A percentile compares a stretch with the other conserved stretches of the same genome.
These are phyloP conservation scores for Nomada lathburiana DNA, from an alignment of 2,888 invertebrate genomes.

Conservation along the genomic window DNA sequence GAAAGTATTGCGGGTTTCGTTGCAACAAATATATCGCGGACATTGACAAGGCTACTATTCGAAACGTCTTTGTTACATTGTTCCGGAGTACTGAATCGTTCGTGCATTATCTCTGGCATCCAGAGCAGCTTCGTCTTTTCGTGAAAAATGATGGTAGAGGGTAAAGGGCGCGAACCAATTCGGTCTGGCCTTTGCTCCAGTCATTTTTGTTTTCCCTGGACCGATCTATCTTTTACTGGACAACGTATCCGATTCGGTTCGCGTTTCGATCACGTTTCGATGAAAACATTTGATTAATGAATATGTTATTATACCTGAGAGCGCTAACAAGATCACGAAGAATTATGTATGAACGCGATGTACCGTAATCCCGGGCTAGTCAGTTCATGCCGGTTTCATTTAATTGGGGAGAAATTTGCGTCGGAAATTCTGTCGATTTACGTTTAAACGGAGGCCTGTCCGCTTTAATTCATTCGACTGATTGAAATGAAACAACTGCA, in stretches of 20 bases:
- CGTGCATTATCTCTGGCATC: background rate
- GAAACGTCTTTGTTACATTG: conserved; percentile 1
- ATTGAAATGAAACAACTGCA: background rate
- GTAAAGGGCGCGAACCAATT: conserved; percentile 17
- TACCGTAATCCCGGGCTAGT: background rate
- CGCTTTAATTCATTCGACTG: background rate
- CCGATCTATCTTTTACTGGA: background rate
- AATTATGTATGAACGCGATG: background rate
- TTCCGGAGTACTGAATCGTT: background rate
- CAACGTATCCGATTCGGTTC: background rate
- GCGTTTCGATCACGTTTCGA: background rate
- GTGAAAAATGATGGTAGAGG: conserved; percentile 6
- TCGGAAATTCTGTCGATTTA: background rate
- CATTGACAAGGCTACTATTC: background rate
- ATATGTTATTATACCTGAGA: background rate
- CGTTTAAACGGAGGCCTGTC: background rate
- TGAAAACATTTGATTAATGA: too few relatives aligned
- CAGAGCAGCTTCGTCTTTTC: background rate
- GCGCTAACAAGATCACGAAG: background rate
- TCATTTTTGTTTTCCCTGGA: background rate
- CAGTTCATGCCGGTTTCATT: conserved; percentile 1
- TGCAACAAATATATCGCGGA: background rate
- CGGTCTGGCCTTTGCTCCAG: background rate
- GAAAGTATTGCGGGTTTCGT: background rate
- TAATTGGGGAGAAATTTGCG: background rate